These are phyloP conservation scores for Drosophila seguyi DNA, from an alignment of 1,140 invertebrate genomes.

Conservation along the genomic window DNA sequence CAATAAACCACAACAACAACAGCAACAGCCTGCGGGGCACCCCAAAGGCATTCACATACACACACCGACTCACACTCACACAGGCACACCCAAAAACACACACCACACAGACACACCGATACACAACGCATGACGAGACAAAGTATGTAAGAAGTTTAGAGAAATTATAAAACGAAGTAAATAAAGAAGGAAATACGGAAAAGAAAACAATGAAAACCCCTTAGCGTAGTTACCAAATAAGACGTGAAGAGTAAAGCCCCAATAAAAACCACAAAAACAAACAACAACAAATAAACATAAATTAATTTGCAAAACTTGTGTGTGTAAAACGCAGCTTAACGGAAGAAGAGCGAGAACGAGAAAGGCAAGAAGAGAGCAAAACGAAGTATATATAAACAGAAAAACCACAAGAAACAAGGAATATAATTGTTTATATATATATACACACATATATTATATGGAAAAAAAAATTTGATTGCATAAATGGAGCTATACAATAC, in stretches of 20 bases:
- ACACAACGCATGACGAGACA: conserved; percentile 80
- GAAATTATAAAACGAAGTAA: conserved; percentile 74
- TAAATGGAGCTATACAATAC: conserved; percentile 82
- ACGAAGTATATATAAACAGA: conserved; percentile 47
- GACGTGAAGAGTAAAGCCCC: conserved; percentile 62
- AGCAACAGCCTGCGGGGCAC: conserved; percentile 42
- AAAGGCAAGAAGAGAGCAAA: conserved; percentile 27
- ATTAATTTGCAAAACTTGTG: conserved; percentile 68
- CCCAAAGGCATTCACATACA: conserved; percentile 46
- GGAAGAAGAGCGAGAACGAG: conserved; percentile 24
- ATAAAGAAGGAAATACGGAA: conserved; percentile 54
- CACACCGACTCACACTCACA: conserved; percentile 54
- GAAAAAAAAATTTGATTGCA: conserved; percentile 73
- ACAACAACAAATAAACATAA: conserved; percentile 37
- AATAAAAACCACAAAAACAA: conserved; percentile 47
- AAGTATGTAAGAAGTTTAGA: conserved; percentile 80
- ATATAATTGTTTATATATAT: conserved; percentile 80
- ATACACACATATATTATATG: conserved; percentile 79
- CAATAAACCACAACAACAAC: conserved; percentile 21
- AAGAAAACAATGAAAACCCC: conserved; percentile 66
- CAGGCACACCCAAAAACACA: conserved; percentile 48
- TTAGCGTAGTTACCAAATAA: conserved; percentile 82
- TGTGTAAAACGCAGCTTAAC: conserved; percentile 55
- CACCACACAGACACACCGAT: conserved; percentile 37
- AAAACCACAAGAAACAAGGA: conserved; percentile 64